phyloP scores from a whole-genome alignment of 2,888 invertebrate genomes.

The Scaeva pyrastri region DNA sequence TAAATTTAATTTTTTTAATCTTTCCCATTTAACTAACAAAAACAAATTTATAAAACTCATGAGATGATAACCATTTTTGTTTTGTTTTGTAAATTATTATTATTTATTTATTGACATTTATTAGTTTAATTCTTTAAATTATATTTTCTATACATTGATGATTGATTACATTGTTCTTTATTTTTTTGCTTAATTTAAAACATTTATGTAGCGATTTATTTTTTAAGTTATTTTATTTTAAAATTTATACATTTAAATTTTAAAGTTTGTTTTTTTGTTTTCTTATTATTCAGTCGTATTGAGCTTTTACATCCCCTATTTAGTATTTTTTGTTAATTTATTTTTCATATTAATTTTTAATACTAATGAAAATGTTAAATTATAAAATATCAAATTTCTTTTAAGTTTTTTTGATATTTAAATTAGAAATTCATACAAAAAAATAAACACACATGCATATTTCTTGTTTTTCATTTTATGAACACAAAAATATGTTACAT shows the following conservation, averaged over 20 bases:
- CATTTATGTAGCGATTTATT: conserved; percentile 48
- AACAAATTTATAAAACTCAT: conserved; percentile 25
- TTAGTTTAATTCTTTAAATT: conserved; percentile 27
- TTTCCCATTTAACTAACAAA: conserved; percentile 3
- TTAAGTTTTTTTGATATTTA: conserved; percentile 6
- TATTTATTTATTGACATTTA: conserved; percentile 2
- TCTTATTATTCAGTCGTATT: conserved; percentile 77
- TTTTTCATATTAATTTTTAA: conserved; percentile 32
- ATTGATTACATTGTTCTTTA: conserved; percentile 54
- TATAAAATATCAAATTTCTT: conserved; percentile 14
- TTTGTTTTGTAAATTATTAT: conserved; percentile 25
- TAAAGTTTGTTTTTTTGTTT: conserved; percentile 44
- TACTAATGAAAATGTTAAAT: conserved; percentile 56
- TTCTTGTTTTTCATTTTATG: conserved; percentile 1
- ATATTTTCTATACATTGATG: conserved; percentile 68
- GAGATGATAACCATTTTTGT: conserved; percentile 35
- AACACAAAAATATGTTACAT: neutral
- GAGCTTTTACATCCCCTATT: conserved; percentile 77
- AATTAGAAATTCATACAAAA: conserved; percentile 17
- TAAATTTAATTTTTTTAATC: neutral
- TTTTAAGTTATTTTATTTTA: conserved; percentile 1
- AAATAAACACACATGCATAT: conserved; percentile 8
- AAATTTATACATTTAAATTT: conserved; percentile 32
- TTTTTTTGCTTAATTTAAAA: conserved; percentile 44
- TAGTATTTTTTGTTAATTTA: conserved; percentile 52